Conservation (phyloP, 1,140 invertebrate genomes). For the Cydia fagiglandana region DNA sequence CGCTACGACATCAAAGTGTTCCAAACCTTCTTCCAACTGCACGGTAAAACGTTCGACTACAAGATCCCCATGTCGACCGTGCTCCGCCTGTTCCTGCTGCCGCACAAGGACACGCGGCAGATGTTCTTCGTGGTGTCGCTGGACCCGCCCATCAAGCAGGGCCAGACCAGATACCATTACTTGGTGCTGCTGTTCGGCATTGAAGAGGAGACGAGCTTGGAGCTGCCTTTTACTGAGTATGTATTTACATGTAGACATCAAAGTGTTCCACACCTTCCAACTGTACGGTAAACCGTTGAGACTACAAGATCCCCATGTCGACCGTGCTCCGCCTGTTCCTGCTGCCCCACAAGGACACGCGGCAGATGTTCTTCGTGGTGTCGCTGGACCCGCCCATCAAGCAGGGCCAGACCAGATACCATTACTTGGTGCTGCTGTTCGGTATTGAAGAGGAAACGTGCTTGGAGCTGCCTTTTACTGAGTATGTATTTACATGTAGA, state of each 20-base stretch:
- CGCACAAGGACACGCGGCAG: conserved; percentile 98
- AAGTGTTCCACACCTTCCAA: conserved; percentile 96
- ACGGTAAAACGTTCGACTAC: conserved; percentile 99
- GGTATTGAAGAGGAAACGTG: conserved; percentile 96
- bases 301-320: conserved; percentile 99
- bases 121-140: conserved; percentile 99
- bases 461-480: conserved; percentile 94
- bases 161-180: conserved; percentile 98
- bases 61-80: conserved; percentile 99
- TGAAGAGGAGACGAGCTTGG: conserved; percentile 96
- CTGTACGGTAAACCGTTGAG: conserved; percentile 99
- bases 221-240: conserved; percentile 94
- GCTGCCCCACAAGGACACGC: conserved; percentile 96
- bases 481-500: conserved; percentile 80
- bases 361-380: conserved; percentile 99
- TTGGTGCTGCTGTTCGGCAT: conserved; percentile 96
- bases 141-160: conserved; percentile 99
- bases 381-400: conserved; percentile 99
- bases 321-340: conserved; percentile 97
- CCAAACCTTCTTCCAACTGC: conserved; percentile 97
- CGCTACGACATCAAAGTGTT: conserved; percentile 99
- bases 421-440: conserved; percentile 97
- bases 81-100: conserved; percentile 94
- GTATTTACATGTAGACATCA: conserved; percentile 31
- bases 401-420: conserved; percentile 98